These are phyloP conservation scores for Branchipolynoe longqiensis DNA, from an alignment of 2,888 invertebrate genomes.

Conservation along the genomic window DNA sequence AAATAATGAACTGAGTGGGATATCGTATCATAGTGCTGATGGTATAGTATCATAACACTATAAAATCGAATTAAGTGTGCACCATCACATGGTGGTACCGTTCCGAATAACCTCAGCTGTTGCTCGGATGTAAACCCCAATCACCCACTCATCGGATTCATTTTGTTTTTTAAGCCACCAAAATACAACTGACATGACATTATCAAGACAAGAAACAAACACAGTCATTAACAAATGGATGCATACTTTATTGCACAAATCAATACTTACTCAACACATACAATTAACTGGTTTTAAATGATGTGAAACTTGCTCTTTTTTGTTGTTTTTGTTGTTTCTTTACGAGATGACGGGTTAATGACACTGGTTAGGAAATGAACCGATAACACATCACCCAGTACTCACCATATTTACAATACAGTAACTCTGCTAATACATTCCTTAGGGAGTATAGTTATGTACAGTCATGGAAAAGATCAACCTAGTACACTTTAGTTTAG, in stretches of 20 bases:
- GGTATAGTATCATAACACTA: no score
- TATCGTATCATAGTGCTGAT: no score
- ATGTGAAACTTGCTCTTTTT: constrained; percentile 23
- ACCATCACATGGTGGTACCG: no score
- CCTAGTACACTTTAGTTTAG: constrained; percentile 26
- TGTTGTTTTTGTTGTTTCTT: not conserved
- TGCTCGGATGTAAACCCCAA: no score
- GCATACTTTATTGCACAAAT: constrained; percentile 57
- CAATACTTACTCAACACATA: constrained; percentile 56
- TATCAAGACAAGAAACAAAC: no score
- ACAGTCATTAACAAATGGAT: constrained; percentile 45
- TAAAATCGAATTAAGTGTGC: no score
- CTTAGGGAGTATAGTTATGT: constrained; percentile 22
- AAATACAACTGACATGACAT: no score
- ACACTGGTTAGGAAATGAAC: constrained; percentile 47
- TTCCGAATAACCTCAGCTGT: no score
- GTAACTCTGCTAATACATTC: constrained; percentile 44
- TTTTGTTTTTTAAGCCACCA: no score
- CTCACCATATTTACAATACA: constrained; percentile 47
- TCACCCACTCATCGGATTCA: no score
- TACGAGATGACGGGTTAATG: no score
- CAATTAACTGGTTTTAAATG: constrained; percentile 25
- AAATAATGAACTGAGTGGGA: no score
- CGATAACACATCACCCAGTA: constrained; percentile 53
- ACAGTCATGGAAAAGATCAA: constrained; percentile 27